Evolutionary conservation across 2,113 vertebrate genomes (phyloP).

Genomic region (Siniperca knerii): DNA sequence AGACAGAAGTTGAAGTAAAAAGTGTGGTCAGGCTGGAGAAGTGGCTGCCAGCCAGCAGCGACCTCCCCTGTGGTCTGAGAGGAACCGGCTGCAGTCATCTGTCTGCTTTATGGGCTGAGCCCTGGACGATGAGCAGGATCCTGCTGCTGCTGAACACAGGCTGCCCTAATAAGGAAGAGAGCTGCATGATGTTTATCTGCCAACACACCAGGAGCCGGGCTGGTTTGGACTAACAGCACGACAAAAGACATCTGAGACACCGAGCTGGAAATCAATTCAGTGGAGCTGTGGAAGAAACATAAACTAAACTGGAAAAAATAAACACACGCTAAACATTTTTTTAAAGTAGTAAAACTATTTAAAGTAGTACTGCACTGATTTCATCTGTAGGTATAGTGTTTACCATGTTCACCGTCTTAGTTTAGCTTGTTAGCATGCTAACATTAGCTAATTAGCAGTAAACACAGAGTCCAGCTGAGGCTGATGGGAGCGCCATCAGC

Average conservation of each 20-base stretch:
- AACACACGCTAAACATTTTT: not conserved
- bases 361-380: too few species aligned
- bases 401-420: too few species aligned
- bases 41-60: slow-evolving; percentile 32
- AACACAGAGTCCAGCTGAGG: too few species aligned
- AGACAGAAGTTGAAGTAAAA: slow-evolving; percentile 3
- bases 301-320: not conserved
- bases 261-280: not conserved
- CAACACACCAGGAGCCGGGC: not conserved
- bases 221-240: not conserved
- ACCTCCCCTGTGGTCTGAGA: slow-evolving; percentile 42
- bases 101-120: slow-evolving; percentile 47
- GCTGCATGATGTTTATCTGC: slow-evolving; percentile 60
- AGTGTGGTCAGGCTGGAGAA: not conserved
- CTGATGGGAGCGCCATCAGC: too few species aligned
- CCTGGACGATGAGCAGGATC: slow-evolving; percentile 36
- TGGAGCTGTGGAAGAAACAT: not conserved
- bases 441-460: too few species aligned
- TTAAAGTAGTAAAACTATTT: too few species aligned
- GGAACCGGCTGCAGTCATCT: slow-evolving; percentile 15
- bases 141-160: slow-evolving; percentile 5
- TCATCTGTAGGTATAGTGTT: too few species aligned
- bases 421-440: too few species aligned
- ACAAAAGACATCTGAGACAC: not conserved
- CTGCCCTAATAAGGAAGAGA: slow-evolving; percentile 68